Evolutionary conservation across 2,797 vertebrate species (phyloP).

Genomic region (Valencia hispanica): DNA sequence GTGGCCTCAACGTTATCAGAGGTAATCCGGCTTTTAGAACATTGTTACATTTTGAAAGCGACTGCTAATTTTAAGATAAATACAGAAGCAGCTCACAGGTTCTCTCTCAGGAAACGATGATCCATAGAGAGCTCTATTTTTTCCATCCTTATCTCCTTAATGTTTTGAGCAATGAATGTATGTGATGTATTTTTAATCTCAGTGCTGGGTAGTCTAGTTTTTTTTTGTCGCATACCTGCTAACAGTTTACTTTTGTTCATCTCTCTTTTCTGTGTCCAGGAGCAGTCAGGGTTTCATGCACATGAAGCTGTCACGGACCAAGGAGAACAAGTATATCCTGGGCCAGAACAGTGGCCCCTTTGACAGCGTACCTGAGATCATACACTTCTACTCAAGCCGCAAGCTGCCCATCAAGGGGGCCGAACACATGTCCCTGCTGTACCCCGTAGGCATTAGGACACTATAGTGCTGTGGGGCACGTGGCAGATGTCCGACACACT

Average conservation of each 20-base stretch:
- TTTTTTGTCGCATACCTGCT: background rate
- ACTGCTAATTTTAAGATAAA: slow-evolving; percentile 6
- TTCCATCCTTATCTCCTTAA: background rate
- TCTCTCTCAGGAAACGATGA: background rate
- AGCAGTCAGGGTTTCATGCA: slow-evolving; percentile 99
- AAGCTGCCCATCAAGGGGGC: slow-evolving; percentile 99
- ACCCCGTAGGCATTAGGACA: slow-evolving; percentile 95
- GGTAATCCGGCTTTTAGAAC: slow-evolving; percentile 59
- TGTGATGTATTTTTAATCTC: background rate
- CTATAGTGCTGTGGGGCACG: slow-evolving; percentile 81
- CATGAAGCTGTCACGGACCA: slow-evolving; percentile 96
- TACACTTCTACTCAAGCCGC: slow-evolving; percentile 96
- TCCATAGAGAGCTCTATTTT: background rate
- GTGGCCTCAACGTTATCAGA: slow-evolving; percentile 45
- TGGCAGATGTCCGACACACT: slow-evolving; percentile 33
- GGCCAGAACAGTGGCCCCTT: slow-evolving; percentile 98
- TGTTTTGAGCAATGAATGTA: slow-evolving; percentile 1
- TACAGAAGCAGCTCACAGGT: slow-evolving; percentile 16
- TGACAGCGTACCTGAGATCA: slow-evolving; percentile 95
- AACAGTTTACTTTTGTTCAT: slow-evolving; percentile 20
- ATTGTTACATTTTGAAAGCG: slow-evolving; percentile 31
- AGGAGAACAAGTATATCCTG: slow-evolving; percentile 95
- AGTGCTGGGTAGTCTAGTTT: background rate
- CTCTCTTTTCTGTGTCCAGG: slow-evolving; percentile 75
- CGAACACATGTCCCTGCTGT: slow-evolving; percentile 98